Evolutionary conservation across 2,113 vertebrate genomes (phyloP), one percentile per base, ranked within the genome.

Genomic region (Loxodonta africana): DNA sequence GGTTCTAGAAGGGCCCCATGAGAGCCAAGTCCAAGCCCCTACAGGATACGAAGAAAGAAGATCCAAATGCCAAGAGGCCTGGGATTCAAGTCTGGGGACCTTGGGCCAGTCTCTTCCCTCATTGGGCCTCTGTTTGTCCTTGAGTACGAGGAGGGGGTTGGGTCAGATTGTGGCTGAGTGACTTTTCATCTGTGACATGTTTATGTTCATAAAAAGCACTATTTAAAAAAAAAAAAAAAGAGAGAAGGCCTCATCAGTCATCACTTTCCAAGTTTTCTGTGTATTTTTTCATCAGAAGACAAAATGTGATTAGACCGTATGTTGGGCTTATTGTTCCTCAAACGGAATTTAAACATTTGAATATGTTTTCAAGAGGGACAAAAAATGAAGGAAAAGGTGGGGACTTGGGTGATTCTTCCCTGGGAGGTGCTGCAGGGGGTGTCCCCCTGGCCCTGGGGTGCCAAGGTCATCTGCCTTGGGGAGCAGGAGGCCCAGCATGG

Each of bases 281-380:
- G 57, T 88, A 30, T 83, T 26, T 91, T 96, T 95, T 95, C 91
- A 87, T 96, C 95, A 88, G 93, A 95, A 96, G 83, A 77, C 60
- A 71, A 97, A 96, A 95, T 60, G 94, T 94, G 78, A 97, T 96
- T 37, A 97, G 94, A 95, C 94, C 94, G 76, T 89, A 88, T 94
- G 92, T 77, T 69, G 84, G 69, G 73, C 63, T 97, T 96, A 96
- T 98, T 93, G 90, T 51, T 97, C 88, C 96, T 95, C 46, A 98
- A 97, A 97, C 76, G 94, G 46, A 82, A 65, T 12, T 97, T 88
- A 95, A 96, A 95, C 87, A 95, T 95, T 82, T 96, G 44, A 89
- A 88, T 93, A 57, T 67, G 23, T 60, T 97, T 96, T 84, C 80
- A 93, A 97, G 95, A 96, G 9, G 21, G 44, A 93, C 89, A 41